Evolutionary conservation across 2,888 invertebrate species (phyloP).

Genomic region (Ashinkailepas kermadecensis): DNA sequence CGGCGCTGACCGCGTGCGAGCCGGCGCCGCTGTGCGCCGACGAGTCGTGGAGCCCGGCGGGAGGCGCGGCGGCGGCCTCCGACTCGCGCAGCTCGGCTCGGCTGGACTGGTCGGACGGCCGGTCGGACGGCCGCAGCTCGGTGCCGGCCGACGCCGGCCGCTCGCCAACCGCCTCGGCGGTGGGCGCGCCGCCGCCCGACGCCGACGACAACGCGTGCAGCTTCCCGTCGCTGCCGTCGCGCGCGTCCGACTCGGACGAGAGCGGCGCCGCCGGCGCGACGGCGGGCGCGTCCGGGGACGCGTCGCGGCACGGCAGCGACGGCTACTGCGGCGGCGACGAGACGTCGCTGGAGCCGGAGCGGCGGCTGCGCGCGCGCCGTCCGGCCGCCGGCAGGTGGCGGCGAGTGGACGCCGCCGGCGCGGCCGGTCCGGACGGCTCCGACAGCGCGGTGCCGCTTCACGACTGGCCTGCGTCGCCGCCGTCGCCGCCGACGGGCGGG

Average conservation of each 20-base stretch:
- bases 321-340: neutral
- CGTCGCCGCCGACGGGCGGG: neutral
- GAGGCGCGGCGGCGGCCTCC: neutral
- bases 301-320: neutral
- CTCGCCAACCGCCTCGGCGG: neutral
- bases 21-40: neutral
- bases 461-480: neutral
- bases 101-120: too few species aligned
- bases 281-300: neutral
- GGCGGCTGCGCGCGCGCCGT: neutral
- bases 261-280: neutral
- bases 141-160: neutral
- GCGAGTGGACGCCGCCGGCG: neutral
- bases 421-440: neutral
- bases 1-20: neutral
- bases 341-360: neutral
- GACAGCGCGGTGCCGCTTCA: neutral
- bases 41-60: neutral
- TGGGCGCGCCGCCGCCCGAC: neutral
- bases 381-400: neutral
- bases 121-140: too few species aligned
- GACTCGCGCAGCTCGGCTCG: too few species aligned
- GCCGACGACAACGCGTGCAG: conserved; percentile 16
- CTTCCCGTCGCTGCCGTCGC: conserved; percentile 10
- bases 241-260: neutral